Base-by-base conservation (phyloP, 2,113 vertebrate genomes). In the Pituophis catenifer region DNA sequence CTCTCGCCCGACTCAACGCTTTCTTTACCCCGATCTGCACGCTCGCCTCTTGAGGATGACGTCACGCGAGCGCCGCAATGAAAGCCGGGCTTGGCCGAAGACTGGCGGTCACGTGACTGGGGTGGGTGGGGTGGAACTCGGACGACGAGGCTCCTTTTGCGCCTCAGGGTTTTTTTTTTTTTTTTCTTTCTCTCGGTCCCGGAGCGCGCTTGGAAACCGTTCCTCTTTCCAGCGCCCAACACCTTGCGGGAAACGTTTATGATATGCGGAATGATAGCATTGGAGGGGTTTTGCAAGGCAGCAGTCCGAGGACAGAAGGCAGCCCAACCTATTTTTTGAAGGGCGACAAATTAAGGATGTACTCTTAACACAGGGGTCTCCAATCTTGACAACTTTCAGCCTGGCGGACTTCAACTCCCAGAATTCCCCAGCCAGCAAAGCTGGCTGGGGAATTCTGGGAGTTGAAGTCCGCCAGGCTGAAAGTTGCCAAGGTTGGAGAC, bases 1-100 rank as follows among this genome's bases (percentile, higher is more conserved):
- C 44, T 0, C 0, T 1, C 3, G 6, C 0, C 1, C 93, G 94
- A 1, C 92, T 91, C 38, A 1, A 1, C 38, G 4, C 81, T 1
- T 48, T 6, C 65, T 50, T 54, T 26, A 52, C 2, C 4, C 44
- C 85, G 44, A 86, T 9, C 85, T 9, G 8, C 23, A 3, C 23
- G 21, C 23, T 52, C 48, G 9, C 3, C 85, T 26, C 44, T 86
- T 86, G 3, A 2, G 86, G 48, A 50, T 86, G 86, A 81, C 75
- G 75, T 81, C 33, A 81, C 7, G 75, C 6, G 2, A 81, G 33
- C n/a, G 33, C 15, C 33, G 15, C 70, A 38, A 81, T 3, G 2
- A 19, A 21, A 38, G 17, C 7, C 33, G 33, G 21, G 1, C 15
- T 19, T 3, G 17, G 15, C 1, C 33, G 33, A 81, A 21, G 75